Conservation (phyloP, 2,797 vertebrate genomes). For the Clarias laeviceps region DNA sequence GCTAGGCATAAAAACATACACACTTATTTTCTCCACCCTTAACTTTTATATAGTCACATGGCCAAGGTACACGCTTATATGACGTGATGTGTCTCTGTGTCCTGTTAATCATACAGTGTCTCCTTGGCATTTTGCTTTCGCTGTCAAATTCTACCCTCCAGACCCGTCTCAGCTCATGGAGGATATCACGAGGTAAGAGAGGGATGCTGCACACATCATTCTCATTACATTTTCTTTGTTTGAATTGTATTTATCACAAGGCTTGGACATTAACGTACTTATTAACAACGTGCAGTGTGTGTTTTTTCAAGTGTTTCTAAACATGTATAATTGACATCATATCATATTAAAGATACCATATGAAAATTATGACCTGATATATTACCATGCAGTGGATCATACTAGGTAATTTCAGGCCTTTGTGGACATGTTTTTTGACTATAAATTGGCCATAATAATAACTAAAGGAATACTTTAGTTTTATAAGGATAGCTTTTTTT, state of each 20-base stretch:
- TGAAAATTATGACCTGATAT: neutral
- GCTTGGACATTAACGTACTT: neutral
- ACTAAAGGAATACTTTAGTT: no score
- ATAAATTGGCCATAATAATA: neutral
- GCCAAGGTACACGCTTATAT: slow-evolving; percentile 15
- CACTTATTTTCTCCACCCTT: slow-evolving; percentile 36
- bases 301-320: neutral
- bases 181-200: slow-evolving; percentile 91
- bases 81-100: slow-evolving; percentile 50
- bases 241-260: neutral
- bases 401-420: neutral
- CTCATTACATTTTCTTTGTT: neutral
- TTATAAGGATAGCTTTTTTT: no score
- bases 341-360: neutral
- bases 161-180: slow-evolving; percentile 96
- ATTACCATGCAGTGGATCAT: neutral
- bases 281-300: neutral
- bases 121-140: slow-evolving; percentile 91
- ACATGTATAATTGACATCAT: neutral
- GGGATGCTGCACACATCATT: neutral
- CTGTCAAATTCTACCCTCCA: slow-evolving; percentile 97
- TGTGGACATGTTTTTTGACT: neutral
- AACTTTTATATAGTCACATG: slow-evolving; percentile 27
- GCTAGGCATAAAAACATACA: neutral
- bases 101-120: slow-evolving; percentile 83